Base-by-base conservation (phyloP, 2,113 vertebrate species). In the Damaliscus lunatus region DNA sequence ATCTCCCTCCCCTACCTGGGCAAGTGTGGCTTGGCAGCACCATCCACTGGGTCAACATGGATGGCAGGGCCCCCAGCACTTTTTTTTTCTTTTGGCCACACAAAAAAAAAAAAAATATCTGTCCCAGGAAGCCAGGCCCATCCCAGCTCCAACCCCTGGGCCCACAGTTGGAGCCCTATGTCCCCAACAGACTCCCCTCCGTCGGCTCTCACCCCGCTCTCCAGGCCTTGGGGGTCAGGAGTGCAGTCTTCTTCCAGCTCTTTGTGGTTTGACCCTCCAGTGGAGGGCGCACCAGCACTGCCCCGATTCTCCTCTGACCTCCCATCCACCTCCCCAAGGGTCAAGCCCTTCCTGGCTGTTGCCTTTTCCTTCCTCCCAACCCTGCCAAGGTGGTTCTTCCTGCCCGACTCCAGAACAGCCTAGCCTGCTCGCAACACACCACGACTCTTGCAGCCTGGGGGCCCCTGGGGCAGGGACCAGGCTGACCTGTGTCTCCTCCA, bases 261-360 rank as follows among this genome's bases (percentile, higher is more conserved):
- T 50, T 33, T 14, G 27, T 55, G 33, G 40, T 71, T n/a, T 6
- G 13, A 14, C 29, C 27, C 48, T 27, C 3, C 3, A 40, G 43
- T 7, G 6, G 27, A 59, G 8, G 1, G 13, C 6, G 3, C 3
- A 23, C 21, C n/a, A 14, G 77, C 19, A 14, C 59, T 0, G 3
- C 16, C 4, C 0, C 6, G 5, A 5, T 36, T 62, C 3, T 36
- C 2, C 29, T 55, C 6, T 25, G 60, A 78, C 85, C 74, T 78
- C 57, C 62, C 36, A 11, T 6, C 4, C 4, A 6, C 7, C 15
- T 64, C 29, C 52, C 2, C 0, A 3, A 25, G 29, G 25, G 48
- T 53, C 52, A 53, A 80, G 46, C 55, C 60, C 60, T 55, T 36
- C 59, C 29, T 4, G 12, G 52, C 10, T 64, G 33, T 11, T 31